Conservation (phyloP, 2,113 vertebrate genomes). For the Hippocampus guttulatus region DNA sequence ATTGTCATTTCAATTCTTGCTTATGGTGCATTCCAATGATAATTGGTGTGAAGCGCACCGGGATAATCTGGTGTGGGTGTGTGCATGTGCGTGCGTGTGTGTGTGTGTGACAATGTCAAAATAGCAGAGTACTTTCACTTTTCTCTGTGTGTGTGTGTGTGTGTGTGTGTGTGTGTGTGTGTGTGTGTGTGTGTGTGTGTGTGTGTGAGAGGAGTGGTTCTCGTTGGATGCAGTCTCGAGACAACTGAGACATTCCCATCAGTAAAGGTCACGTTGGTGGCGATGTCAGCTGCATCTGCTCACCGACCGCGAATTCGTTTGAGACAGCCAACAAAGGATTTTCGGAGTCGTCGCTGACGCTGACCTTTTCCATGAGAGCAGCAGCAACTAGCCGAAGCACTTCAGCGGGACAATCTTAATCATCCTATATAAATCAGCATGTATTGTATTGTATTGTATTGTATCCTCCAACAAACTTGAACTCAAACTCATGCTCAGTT, state of each 20-base stretch:
- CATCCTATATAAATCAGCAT: too few species aligned
- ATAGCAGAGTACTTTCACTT: conserved; percentile 29
- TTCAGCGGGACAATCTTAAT: conserved; percentile 69
- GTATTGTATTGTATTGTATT: too few species aligned
- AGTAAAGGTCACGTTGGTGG: conserved; percentile 68
- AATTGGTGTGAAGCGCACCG: conserved; percentile 22
- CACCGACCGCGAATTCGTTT: conserved; percentile 57
- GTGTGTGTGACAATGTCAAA: conserved; percentile 20
- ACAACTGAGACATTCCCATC: conserved; percentile 57
- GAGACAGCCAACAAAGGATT: conserved; percentile 68
- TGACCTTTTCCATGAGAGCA: conserved; percentile 65
- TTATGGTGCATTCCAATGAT: conserved; percentile 24
- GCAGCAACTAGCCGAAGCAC: conserved; percentile 52
- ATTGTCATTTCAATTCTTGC: conserved; percentile 5
- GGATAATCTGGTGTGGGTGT: conserved; percentile 22
- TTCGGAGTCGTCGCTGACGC: conserved; percentile 50
- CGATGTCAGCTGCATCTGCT: conserved; percentile 66
- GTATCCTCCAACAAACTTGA: conserved; percentile 57
- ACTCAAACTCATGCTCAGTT: conserved; percentile 16
- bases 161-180: conserved; percentile 16
- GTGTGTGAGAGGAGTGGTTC: conserved; percentile 25
- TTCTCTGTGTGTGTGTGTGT: conserved; percentile 3
- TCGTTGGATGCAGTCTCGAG: conserved; percentile 39
- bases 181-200: conserved; percentile 1
- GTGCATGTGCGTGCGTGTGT: conserved; percentile 11